Conservation (phyloP, 2,797 vertebrate genomes). For the Esox masquinongy region DNA sequence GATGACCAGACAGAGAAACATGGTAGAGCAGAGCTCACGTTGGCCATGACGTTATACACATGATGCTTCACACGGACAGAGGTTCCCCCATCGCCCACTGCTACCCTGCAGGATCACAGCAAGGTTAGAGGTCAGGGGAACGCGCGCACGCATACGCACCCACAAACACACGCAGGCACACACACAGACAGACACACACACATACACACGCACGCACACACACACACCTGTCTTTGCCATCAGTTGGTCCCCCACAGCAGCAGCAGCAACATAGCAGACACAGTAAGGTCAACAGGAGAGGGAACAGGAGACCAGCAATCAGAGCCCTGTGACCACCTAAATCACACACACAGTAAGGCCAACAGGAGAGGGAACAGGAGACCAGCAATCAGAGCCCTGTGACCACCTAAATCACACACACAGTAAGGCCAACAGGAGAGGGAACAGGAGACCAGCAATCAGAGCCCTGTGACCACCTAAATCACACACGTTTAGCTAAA, state of each 20-base stretch:
- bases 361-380: constrained; percentile 82
- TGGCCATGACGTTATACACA: constrained; percentile 84
- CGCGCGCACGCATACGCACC: not conserved
- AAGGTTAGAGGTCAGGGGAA: not conserved
- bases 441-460: constrained; percentile 77
- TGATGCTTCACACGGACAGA: constrained; percentile 88
- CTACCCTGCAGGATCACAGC: constrained; percentile 61
- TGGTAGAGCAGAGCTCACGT: constrained; percentile 80
- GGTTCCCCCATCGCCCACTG: constrained; percentile 65
- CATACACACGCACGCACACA: constrained; percentile 1
- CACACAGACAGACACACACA: not conserved
- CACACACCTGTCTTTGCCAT: constrained; percentile 79
- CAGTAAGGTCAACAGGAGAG: constrained; percentile 82
- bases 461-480: constrained; percentile 66
- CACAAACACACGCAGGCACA: not conserved
- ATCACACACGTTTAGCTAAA: not conserved
- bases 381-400: constrained; percentile 71
- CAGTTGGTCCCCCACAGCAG: constrained; percentile 75
- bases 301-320: constrained; percentile 77
- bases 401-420: constrained; percentile 48
- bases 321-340: constrained; percentile 66
- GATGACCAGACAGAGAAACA: constrained; percentile 83
- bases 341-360: constrained; percentile 69
- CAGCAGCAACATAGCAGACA: constrained; percentile 81
- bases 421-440: constrained; percentile 82